These are phyloP conservation scores for Etheostoma spectabile DNA, from an alignment of 2,113 vertebrate species.

Conservation along the genomic window DNA sequence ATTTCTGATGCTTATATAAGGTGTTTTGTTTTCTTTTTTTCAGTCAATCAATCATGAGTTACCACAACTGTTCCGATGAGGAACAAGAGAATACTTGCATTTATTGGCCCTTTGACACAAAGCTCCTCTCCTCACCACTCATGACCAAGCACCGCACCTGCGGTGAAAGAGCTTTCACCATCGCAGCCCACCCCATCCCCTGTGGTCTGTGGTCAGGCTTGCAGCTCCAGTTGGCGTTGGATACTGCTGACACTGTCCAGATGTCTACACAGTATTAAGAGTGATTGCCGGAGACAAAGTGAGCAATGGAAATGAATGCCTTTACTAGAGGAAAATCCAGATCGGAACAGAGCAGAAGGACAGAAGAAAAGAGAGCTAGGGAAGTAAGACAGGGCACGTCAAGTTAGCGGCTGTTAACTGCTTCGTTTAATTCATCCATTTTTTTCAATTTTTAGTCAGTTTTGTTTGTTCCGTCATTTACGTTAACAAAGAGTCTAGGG, in stretches of 20 bases:
- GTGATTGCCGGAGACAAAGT: conserved; percentile 29
- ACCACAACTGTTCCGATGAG: neutral
- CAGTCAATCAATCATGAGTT: neutral
- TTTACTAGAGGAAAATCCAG: conserved; percentile 2
- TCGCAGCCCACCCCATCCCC: too few relatives aligned
- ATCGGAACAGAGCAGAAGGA: conserved; percentile 25
- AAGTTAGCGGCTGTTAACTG: neutral
- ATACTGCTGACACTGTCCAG: conserved; percentile 33
- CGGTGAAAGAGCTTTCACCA: too few relatives aligned
- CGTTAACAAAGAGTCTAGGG: conserved; percentile 24
- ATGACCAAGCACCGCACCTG: too few relatives aligned
- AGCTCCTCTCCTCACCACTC: too few relatives aligned
- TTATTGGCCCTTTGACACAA: too few relatives aligned
- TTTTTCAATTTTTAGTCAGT: neutral
- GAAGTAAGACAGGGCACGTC: neutral
- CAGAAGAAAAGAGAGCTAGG: neutral
- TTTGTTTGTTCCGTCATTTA: conserved; percentile 1
- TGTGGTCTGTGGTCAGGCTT: neutral
- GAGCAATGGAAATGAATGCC: conserved; percentile 32
- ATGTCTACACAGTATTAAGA: conserved; percentile 29
- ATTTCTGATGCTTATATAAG: too few relatives aligned
- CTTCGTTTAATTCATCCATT: neutral
- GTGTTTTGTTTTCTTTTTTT: neutral
- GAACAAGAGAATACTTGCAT: neutral
- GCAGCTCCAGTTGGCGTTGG: neutral